A percentile compares a stretch with the other conserved stretches of the same genome.
Conservation (phyloP, 2,113 vertebrate species). For the Vulpes vulpes region DNA sequence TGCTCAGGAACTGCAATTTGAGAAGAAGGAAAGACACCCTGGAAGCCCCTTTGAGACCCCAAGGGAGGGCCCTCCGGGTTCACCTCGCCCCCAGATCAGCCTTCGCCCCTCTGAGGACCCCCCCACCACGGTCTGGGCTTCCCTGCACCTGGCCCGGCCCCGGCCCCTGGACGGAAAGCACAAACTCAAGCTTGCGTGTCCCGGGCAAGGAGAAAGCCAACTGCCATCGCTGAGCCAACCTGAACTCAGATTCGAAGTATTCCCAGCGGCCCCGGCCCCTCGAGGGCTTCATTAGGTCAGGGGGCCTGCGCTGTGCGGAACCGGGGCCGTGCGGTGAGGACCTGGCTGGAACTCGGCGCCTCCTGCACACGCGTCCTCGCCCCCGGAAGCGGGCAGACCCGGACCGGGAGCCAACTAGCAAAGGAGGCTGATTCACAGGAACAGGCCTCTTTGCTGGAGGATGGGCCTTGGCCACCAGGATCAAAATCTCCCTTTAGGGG, state of each 20-base stretch:
- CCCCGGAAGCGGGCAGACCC: too few relatives aligned
- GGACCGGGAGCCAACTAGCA: not conserved
- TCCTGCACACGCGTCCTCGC: not conserved
- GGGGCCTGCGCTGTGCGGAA: not conserved
- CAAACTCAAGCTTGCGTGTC: not conserved
- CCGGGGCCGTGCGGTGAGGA: not conserved
- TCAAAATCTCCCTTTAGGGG: not conserved
- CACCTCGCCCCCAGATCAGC: not conserved
- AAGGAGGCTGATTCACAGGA: not conserved
- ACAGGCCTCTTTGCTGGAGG: not conserved
- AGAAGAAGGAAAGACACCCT: not conserved
- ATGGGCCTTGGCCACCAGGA: not conserved
- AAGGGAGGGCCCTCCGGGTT: rapidly evolving
- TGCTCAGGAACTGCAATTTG: not conserved
- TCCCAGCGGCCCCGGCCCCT: not conserved
- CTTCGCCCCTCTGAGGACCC: not conserved
- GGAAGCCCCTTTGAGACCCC: too few relatives aligned
- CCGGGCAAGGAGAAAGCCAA: not conserved
- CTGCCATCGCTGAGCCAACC: not conserved
- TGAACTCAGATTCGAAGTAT: not conserved
- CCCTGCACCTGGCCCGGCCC: not conserved
- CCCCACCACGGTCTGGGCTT: not conserved
- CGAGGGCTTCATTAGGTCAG: not conserved
- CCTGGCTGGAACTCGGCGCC: not conserved
- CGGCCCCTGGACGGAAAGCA: not conserved